Percentiles rank a stretch among this genome's conserved stretches.
These are phyloP conservation scores for Spatula versicolor DNA, from an alignment of 2,797 vertebrate species.

Conservation along the genomic window DNA sequence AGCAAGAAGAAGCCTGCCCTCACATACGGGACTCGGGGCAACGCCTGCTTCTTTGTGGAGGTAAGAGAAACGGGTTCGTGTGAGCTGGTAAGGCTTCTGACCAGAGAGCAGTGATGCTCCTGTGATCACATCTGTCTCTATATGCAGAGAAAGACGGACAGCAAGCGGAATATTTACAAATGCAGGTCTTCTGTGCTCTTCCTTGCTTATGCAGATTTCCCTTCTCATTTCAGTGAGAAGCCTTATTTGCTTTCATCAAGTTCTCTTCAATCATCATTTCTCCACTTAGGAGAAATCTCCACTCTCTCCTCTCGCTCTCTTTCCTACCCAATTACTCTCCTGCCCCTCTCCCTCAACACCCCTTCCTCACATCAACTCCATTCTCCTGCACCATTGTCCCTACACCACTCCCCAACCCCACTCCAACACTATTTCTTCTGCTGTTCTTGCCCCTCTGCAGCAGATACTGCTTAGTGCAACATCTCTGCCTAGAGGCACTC, in stretches of 20 bases:
- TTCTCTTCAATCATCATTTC: background rate
- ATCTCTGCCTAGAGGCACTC: background rate
- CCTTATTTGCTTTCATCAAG: background rate
- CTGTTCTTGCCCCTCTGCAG: background rate
- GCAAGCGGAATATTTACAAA: background rate
- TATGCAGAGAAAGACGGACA: background rate
- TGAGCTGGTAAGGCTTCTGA: background rate
- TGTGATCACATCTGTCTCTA: background rate
- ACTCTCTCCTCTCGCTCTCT: background rate
- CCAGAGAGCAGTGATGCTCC: background rate
- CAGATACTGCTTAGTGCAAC: background rate
- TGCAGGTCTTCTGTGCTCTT: background rate
- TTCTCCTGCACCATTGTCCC: background rate
- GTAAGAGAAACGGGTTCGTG: slow-evolving; percentile 57
- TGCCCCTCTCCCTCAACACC: background rate
- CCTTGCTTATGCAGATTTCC: background rate
- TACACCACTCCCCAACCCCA: fast-evolving
- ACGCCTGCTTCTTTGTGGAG: slow-evolving; percentile 91
- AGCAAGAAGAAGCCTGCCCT: slow-evolving; percentile 85
- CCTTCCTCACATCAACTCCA: fast-evolving
- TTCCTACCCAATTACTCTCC: background rate
- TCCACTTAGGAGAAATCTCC: background rate
- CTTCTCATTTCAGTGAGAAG: background rate
- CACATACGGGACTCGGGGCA: slow-evolving; percentile 89
- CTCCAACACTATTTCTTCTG: background rate